Conservation (phyloP, 2,888 invertebrate genomes). For the Ectemnius continuus region DNA sequence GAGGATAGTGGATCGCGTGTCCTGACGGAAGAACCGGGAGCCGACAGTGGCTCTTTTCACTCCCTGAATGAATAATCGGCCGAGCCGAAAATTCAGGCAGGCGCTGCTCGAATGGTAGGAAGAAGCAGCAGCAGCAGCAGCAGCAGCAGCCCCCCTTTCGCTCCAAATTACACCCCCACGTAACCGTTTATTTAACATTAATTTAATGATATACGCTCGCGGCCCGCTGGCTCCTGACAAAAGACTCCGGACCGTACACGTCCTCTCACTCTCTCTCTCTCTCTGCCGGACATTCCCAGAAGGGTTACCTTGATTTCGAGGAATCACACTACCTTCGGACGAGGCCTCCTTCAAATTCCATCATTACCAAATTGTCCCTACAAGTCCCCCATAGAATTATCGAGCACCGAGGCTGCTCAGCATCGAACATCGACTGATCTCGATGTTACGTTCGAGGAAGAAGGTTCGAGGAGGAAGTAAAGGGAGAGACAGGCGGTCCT, state of each 20-base stretch:
- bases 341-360: background rate
- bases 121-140: background rate
- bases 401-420: background rate
- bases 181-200: conserved; percentile 72
- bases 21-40: conserved; percentile 68
- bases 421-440: background rate
- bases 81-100: conserved; percentile 47
- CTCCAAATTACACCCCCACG: conserved; percentile 67
- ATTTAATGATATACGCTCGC: conserved; percentile 70
- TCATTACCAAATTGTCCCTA: background rate
- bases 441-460: conserved; percentile 21
- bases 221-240: conserved; percentile 37
- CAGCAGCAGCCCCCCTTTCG: background rate
- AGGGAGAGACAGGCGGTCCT: conserved; percentile 16
- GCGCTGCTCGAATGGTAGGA: conserved; percentile 46
- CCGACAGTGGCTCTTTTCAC: conserved; percentile 70
- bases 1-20: conserved; percentile 72
- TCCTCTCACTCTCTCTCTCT: conserved; percentile 25
- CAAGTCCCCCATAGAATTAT: background rate
- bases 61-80: conserved; percentile 73
- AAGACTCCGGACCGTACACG: conserved; percentile 21
- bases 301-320: conserved; percentile 47
- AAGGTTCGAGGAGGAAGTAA: conserved; percentile 15
- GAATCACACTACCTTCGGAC: conserved; percentile 23
- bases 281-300: conserved; percentile 58